Conservation (phyloP, 1,140 invertebrate species). For the Holotrichia oblita region DNA sequence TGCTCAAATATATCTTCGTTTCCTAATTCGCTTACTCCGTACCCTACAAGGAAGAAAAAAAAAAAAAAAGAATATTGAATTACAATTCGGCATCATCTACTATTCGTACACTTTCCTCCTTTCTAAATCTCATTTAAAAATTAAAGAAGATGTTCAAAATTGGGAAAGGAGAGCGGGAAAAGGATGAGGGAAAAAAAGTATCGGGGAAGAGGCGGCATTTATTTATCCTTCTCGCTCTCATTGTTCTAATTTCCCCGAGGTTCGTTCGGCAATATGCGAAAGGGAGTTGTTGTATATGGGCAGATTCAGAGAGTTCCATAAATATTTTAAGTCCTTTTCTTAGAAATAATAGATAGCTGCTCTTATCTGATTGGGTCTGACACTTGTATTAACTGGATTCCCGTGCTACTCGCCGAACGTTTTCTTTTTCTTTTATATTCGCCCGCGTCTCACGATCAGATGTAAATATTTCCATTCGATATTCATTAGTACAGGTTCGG, state of each 20-base stretch:
- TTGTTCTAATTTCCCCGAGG: background rate
- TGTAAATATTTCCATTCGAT: constrained; percentile 4
- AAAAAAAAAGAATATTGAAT: background rate
- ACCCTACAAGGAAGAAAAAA: background rate
- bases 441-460: background rate
- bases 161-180: background rate
- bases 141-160: constrained; percentile 6
- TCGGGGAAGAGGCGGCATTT: background rate
- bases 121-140: background rate
- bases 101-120: background rate
- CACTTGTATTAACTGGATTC: constrained; percentile 34
- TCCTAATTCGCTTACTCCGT: no score
- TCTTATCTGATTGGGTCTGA: constrained; percentile 28
- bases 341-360: constrained; percentile 31
- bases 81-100: background rate
- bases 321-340: constrained; percentile 30
- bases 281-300: background rate
- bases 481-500: background rate
- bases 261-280: background rate
- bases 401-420: background rate
- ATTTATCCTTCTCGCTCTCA: constrained; percentile 1
- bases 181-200: background rate
- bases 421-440: background rate
- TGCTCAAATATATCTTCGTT: background rate
- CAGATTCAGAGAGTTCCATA: background rate